Base-by-base conservation (phyloP, 2,113 vertebrate species). In the Odobenus rosmarus region DNA sequence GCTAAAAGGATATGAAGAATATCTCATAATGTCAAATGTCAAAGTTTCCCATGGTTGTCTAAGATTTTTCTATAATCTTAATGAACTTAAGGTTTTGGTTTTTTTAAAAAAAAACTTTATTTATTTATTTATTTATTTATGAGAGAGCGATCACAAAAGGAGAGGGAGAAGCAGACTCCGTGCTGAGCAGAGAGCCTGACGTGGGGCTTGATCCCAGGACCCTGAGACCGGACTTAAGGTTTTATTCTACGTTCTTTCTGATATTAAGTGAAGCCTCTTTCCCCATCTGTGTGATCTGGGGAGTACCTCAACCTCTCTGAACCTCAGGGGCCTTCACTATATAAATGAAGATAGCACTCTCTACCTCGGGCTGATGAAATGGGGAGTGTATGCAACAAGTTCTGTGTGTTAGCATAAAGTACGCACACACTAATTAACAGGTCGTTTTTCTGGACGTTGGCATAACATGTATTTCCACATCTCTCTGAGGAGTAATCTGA, bases 401-500 rank as follows among this genome's bases (percentile, higher is more conserved):
- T 36, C 33, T 10, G 3, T 16, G 21, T 15, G 42, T 72, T 59
- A 24, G 39, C 6, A n/a, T 10, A 7, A 0, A 53, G 76, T 14
- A 24, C 15, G 6, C 14, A 5, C 21, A 31, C 15, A 21, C 31
- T 42, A n/a, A 71, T 57, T 62, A 79, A 55, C 51, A 42, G 18
- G 24, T 86, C 49, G 33, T 7, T 74, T 81, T 59, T 86, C 72
- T 49, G 26, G 53, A 61, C 7, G 3, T 55, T n/a, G n/a, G 16
- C 16, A 7, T 39, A 23, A 15, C 31, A 19, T 62, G 1, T 2
- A 46, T 71, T 72, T 91, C 72, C 57, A 83, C 5, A 57, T 82
- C 62, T 82, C 23, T 88, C 76, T 90, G 94, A 88, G 74, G 81
- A 96, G 80, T 67, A 87, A 96, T 57, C n/a, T 81, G 76, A 94